Evolutionary conservation across 2,113 vertebrate species (phyloP).

Genomic region (Elephas maximus): DNA sequence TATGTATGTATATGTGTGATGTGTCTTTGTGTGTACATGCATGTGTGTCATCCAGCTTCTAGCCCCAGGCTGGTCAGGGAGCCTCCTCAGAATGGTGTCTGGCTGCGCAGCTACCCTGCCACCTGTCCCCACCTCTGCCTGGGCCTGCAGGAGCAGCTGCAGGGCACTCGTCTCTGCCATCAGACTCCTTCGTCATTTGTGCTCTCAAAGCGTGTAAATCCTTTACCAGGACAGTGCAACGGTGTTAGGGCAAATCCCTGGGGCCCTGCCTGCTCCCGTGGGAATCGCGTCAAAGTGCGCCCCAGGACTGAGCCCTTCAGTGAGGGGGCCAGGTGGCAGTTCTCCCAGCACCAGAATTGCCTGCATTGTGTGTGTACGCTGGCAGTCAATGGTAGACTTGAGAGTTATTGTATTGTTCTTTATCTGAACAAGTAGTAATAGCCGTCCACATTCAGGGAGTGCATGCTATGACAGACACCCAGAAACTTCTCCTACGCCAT

Average conservation of each 20-base stretch:
- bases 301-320: background rate
- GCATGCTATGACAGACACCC: fast-evolving
- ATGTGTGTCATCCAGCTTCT: background rate
- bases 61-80: too few relatives aligned
- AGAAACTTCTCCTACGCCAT: background rate
- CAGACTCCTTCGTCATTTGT: slow-evolving; percentile 88
- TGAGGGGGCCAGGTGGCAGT: fast-evolving
- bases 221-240: slow-evolving; percentile 78
- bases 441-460: background rate
- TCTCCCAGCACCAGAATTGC: background rate
- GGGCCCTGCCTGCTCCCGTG: slow-evolving; percentile 67
- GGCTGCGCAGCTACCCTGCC: background rate
- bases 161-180: slow-evolving; percentile 68
- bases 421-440: background rate
- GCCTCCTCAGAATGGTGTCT: background rate
- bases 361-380: fast-evolving
- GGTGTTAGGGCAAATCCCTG: slow-evolving; percentile 81
- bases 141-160: slow-evolving; percentile 73
- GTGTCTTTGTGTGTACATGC: background rate
- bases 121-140: slow-evolving; percentile 54
- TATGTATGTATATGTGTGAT: too few relatives aligned
- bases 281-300: background rate
- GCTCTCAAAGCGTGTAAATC: slow-evolving; percentile 81
- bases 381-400: fast-evolving
- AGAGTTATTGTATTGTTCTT: background rate